Evolutionary conservation across 2,888 invertebrate genomes (phyloP).

Genomic region (Tetanocera ferruginea): DNA sequence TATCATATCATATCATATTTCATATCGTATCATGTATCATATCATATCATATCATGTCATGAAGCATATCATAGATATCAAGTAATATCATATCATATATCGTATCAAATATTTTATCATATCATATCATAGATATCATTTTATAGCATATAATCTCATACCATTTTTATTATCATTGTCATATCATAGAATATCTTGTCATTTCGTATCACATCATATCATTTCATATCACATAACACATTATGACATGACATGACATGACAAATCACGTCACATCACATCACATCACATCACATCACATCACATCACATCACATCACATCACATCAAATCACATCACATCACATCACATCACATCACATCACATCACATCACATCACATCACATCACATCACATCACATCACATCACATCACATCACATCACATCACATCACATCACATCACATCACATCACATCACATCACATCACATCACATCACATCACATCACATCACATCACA

Average conservation of each 20-base stretch:
- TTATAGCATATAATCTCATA: background rate
- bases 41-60: background rate
- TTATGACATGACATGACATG: background rate
- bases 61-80: slow-evolving; percentile 3
- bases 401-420: background rate
- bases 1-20: slow-evolving; percentile 3
- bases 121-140: slow-evolving; percentile 6
- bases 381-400: background rate
- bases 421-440: background rate
- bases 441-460: background rate
- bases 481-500: background rate
- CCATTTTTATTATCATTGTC: background rate
- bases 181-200: background rate
- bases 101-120: background rate
- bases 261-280: background rate
- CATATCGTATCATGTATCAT: background rate
- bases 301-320: slow-evolving; percentile 2
- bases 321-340: too few species aligned
- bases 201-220: background rate
- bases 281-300: background rate
- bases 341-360: background rate
- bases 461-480: background rate
- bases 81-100: slow-evolving; percentile 3
- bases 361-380: background rate
- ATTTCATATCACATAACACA: slow-evolving; percentile 6